Base-by-base conservation (phyloP, 92 coral and sea anemone genomes). In the Montipora capitata region DNA sequence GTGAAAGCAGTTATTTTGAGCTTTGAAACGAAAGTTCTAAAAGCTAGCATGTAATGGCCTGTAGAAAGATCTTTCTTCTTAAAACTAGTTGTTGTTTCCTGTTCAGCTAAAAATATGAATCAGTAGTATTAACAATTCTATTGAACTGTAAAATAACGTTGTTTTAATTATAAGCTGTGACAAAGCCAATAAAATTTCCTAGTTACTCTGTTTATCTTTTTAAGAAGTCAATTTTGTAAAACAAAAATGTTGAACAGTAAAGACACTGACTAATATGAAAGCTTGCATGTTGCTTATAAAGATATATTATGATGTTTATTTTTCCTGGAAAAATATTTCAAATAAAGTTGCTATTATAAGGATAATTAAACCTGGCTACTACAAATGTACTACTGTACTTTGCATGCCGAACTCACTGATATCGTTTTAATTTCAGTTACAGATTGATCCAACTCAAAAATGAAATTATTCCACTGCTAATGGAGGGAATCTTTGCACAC, bases 1-100 rank as follows among this genome's bases (percentile, higher is more conserved):
- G 80, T 73, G 68, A 45, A 69, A 69, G 54, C 49, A 69, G 74
- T 69, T 69, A 69, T 38, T 69, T 69, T 69, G 74, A 39, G 48
- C 48, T 5, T 27, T 67, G 11, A 67, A 67, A 67, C 72, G 45
- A 38, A 67, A 67, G 72, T 67, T 67, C 72, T 67, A n/a, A 67
- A 67, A 67, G 72, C 41, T 67, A 35, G 72, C 16, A 39, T 39
- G 48, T 67, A 27, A 43, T 67, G n/a, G 10, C 43, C 43, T 27
- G 11, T 67, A 67, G 43, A 27, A 7, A 27, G 43, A 35, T 35
- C 13, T 67, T 67, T 67, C 72, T 38, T 67, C 43, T 67, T 67
- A 67, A 67, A 67, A 67, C 72, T 2, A 15, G 1, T 67, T 67
- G 72, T 67, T 67, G 72, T 67, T 67, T 20, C 72, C 72, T 67